Evolutionary conservation across 2,888 invertebrate genomes (phyloP).

Genomic region (Epinotia brunnichana): DNA sequence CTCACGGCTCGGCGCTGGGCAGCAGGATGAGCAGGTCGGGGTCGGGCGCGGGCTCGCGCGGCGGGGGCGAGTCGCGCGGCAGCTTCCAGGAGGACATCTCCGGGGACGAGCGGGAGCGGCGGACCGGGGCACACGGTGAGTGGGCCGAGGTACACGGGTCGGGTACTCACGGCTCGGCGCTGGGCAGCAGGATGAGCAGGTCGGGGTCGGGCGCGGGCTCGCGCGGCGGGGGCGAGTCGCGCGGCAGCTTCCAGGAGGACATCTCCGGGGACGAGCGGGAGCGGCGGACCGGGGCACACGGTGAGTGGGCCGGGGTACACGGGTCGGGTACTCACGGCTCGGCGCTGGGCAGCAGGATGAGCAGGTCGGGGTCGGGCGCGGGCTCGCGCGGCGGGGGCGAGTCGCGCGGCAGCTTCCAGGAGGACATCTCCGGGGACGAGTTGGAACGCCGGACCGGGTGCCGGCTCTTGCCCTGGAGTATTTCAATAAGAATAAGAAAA

Average conservation of each 20-base stretch:
- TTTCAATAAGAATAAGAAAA: too few species aligned
- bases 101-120: too few species aligned
- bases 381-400: constrained; percentile 43
- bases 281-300: constrained; percentile 85
- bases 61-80: too few species aligned
- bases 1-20: constrained; percentile 3
- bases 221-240: constrained; percentile 42
- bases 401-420: constrained; percentile 86
- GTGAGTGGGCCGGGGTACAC: background rate
- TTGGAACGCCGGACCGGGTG: constrained; percentile 94
- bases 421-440: constrained; percentile 96
- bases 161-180: constrained; percentile 66
- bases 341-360: constrained; percentile 68
- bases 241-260: constrained; percentile 89
- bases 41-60: too few species aligned
- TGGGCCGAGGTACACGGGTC: background rate
- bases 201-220: constrained; percentile 47
- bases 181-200: constrained; percentile 66
- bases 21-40: too few species aligned
- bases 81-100: too few species aligned
- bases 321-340: constrained; percentile 60
- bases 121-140: too few species aligned
- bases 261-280: constrained; percentile 46
- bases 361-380: constrained; percentile 50
- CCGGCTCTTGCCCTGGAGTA: constrained; percentile 82